These are phyloP conservation scores for Trinorchestia longiramus DNA, from an alignment of 1,140 invertebrate genomes.

Conservation along the genomic window DNA sequence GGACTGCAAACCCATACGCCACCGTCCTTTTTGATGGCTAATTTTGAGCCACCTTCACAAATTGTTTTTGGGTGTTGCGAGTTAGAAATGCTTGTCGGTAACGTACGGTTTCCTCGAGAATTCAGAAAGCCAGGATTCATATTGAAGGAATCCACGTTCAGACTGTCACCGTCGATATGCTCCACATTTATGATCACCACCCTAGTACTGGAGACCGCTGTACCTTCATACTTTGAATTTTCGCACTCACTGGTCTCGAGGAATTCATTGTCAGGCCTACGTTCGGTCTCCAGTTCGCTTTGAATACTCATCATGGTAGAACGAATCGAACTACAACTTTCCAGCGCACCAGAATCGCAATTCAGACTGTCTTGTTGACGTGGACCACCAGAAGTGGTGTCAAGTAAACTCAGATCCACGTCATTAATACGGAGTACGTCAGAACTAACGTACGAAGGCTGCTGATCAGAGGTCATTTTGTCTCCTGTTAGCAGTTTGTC, in stretches of 20 bases:
- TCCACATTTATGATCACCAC: conserved; percentile 24
- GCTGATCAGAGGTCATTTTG: neutral
- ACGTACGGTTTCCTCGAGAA: neutral
- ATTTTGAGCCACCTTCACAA: conserved; percentile 22
- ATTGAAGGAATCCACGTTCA: conserved; percentile 18
- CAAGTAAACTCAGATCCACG: neutral
- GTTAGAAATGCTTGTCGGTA: neutral
- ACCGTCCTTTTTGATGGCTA: neutral
- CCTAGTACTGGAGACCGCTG: neutral
- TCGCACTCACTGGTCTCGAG: neutral
- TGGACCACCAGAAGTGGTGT: neutral
- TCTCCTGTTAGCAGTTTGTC: neutral
- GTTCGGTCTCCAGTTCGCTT: neutral
- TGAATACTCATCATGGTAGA: neutral
- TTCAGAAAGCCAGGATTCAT: neutral
- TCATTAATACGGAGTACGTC: neutral
- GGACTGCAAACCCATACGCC: neutral
- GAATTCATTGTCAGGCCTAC: neutral
- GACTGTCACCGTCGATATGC: neutral
- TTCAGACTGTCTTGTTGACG: neutral
- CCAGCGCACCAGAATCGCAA: neutral
- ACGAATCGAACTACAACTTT: neutral
- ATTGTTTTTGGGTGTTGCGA: conserved; percentile 1
- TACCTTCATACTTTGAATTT: neutral
- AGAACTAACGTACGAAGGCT: neutral